Evolutionary conservation across 30 jellyfish, hydroid and myxozoan genomes (phyloP), one percentile per base, ranked within the genome.

Genomic region (Mastigias papua): DNA sequence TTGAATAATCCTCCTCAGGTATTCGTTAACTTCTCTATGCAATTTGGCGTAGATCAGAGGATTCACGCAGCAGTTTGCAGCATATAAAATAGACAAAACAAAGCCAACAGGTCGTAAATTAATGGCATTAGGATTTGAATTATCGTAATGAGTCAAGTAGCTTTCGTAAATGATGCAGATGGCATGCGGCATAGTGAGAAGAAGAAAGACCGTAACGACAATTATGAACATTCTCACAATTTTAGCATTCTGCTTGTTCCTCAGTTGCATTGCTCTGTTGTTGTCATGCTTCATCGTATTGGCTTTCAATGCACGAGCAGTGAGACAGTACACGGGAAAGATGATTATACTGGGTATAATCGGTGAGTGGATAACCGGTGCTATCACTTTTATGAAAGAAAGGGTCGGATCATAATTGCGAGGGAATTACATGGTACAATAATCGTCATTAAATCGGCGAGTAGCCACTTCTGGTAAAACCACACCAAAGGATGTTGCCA

Each of bases 101-200:
- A n/a, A n/a, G n/a, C n/a, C n/a, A n/a, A n/a, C n/a, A n/a, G n/a
- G n/a, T n/a, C n/a, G n/a, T n/a, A n/a, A n/a, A n/a, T n/a, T n/a
- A n/a, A n/a, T n/a, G n/a, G n/a, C n/a, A n/a, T n/a, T 46, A 46
- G 60, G 16, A 28, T 26, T 69, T 28, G 11, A 28, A 58, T 7
- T 9, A n/a, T 69, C 83, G n/a, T 72, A 46, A 23, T 34, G 9
- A 29, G 20, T 3, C 42, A 54, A 17, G 50, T 33, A 48, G 88
- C 25, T 58, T 54, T 0, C 69, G 13, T 66, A 34, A 34, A 54
- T 2, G 33, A 30, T 30, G 75, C 34, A 62, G 69, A 68, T n/a
- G 27, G 90, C 80, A 34, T 42, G 64, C 11, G 90, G 90, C 49
- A 68, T 80, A 19, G 90, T 80, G 58, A 80, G 90, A 1, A 49